These are phyloP conservation scores for Eubasilissa regina DNA, from an alignment of 1,140 invertebrate genomes.

Conservation along the genomic window DNA sequence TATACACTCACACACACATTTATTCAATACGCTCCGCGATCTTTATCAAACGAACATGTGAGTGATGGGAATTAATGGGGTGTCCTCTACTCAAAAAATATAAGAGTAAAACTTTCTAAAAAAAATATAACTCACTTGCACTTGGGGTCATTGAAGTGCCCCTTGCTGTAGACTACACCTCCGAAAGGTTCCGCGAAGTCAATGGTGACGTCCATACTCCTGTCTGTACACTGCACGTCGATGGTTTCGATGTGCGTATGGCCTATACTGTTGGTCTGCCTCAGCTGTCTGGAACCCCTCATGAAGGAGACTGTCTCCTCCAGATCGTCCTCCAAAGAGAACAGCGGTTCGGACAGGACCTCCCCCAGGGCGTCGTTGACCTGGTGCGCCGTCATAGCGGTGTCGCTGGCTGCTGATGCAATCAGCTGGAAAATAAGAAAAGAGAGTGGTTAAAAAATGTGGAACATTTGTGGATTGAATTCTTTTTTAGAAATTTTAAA, in stretches of 20 bases:
- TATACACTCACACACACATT: too few species aligned
- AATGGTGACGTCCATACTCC: slow-evolving; percentile 77
- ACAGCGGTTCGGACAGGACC: slow-evolving; percentile 66
- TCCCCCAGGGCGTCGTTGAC: slow-evolving; percentile 67
- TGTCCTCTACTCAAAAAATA: too few species aligned
- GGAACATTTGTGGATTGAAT: too few species aligned
- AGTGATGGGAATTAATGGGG: too few species aligned
- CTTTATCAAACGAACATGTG: too few species aligned
- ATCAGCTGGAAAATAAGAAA: slow-evolving; percentile 66
- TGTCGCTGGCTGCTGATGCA: slow-evolving; percentile 69
- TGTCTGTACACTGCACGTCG: slow-evolving; percentile 77
- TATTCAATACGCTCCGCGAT: too few species aligned
- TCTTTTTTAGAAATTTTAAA: too few species aligned
- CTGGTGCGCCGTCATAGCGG: slow-evolving; percentile 65
- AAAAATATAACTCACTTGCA: slow-evolving; percentile 74
- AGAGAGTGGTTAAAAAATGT: neutral
- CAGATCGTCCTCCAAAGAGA: slow-evolving; percentile 66
- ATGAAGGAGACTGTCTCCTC: slow-evolving; percentile 68
- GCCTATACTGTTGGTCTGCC: slow-evolving; percentile 55
- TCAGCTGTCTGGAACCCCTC: slow-evolving; percentile 63
- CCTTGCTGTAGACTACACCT: slow-evolving; percentile 84
- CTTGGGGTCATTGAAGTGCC: slow-evolving; percentile 77
- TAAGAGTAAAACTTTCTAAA: too few species aligned
- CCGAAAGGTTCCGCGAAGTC: slow-evolving; percentile 78
- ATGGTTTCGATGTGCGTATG: slow-evolving; percentile 72